Base-by-base conservation (phyloP, 2,888 invertebrate species). In the Thalpophila matura region DNA sequence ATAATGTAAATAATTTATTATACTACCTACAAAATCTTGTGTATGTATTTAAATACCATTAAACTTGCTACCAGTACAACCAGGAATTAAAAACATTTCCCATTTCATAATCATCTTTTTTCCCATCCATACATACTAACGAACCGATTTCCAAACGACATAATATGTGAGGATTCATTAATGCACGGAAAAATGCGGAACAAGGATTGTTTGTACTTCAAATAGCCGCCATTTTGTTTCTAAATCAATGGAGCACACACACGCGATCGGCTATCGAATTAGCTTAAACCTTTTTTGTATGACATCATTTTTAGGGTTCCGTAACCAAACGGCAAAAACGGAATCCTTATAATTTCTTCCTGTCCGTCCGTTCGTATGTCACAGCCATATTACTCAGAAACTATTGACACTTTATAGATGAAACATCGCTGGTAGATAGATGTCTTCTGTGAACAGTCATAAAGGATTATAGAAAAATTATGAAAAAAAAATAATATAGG, bases 101-200 rank as follows among this genome's bases (percentile, higher is more conserved):
- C 3, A 16, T 5, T 37, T 31, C 10, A 45, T 74, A 54, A 71
- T 69, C n/a, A 50, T 47, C 51, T 81, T 63, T 70, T 74, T 54
- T 82, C 35, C 80, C 62, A 49, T 77, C 86, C 62, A 56, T 86
- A 78, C 81, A 26, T 75, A 75, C 85, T 84, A 87, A 87, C 87
- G 85, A 86, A 84, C 79, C 85, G 82, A 87, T 85, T 79, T 81
- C 78, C 80, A 79, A 83, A 86, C 85, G 83, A 79, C 82, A 79
- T 81, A 76, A 79, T 81, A 76, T 74, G 81, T 67, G 80, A 80
- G 79, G 77, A 83, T 83, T 83, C 82, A 84, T 86, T 83, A 86
- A 83, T 83, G 76, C 78, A 79, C 74, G 66, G 78, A 77, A 82
- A 86, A 85, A 85, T 80, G 69, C 75, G 51, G 64, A 66, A 77